Conservation (phyloP, 1,140 invertebrate species). For the Telenomus remus region DNA sequence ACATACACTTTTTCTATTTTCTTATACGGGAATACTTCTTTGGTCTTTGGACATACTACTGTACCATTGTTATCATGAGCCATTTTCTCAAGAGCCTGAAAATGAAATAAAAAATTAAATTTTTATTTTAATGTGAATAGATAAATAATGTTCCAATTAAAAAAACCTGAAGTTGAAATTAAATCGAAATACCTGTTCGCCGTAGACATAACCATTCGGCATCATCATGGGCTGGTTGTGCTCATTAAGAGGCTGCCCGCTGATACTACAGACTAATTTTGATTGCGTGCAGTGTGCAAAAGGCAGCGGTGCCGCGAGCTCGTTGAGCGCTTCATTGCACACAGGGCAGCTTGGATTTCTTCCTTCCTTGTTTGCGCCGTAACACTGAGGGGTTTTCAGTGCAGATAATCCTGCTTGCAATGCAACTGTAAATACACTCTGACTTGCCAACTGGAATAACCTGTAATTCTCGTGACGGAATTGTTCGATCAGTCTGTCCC, state of each 20-base stretch:
- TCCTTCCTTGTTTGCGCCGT: slow-evolving; percentile 78
- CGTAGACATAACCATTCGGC: slow-evolving; percentile 98
- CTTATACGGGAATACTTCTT: slow-evolving; percentile 90
- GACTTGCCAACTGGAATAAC: slow-evolving; percentile 92
- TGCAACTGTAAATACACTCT: slow-evolving; percentile 93
- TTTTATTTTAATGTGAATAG: slow-evolving; percentile 6
- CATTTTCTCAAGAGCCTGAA: slow-evolving; percentile 88
- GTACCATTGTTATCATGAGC: slow-evolving; percentile 90
- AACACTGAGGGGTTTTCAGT: slow-evolving; percentile 94
- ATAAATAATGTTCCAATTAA: too few species aligned
- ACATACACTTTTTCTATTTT: slow-evolving; percentile 97
- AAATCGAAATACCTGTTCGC: slow-evolving; percentile 83
- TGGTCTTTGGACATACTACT: slow-evolving; percentile 93
- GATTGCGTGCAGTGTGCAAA: slow-evolving; percentile 98
- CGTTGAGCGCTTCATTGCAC: slow-evolving; percentile 91
- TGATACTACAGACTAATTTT: slow-evolving; percentile 92
- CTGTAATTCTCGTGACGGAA: slow-evolving; percentile 96
- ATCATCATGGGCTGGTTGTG: slow-evolving; percentile 98
- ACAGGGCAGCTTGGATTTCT: slow-evolving; percentile 94
- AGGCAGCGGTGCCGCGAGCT: slow-evolving; percentile 89
- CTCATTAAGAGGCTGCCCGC: slow-evolving; percentile 95
- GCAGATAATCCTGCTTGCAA: slow-evolving; percentile 95
- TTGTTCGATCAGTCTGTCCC: slow-evolving; percentile 90
- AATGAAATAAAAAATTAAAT: not conserved
- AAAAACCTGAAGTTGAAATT: too few species aligned